Percentiles rank a stretch among this genome's conserved stretches.
Conservation (phyloP, 2,888 invertebrate species). For the Dendrolimus pini region DNA sequence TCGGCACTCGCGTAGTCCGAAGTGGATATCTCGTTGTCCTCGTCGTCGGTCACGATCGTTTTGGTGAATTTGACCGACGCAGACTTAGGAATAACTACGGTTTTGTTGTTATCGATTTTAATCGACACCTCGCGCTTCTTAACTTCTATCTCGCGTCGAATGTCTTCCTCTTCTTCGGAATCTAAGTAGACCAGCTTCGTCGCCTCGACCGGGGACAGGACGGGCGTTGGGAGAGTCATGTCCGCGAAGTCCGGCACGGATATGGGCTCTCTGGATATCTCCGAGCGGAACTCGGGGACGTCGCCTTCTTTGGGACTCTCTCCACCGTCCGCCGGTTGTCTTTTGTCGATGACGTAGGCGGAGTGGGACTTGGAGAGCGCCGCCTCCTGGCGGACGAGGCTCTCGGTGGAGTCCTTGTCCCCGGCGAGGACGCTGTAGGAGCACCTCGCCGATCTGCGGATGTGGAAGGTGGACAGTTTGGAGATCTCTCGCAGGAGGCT, state of each 20-base stretch:
- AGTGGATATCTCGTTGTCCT: conserved; percentile 78
- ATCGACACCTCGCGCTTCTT: conserved; percentile 10
- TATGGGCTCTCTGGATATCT: conserved; percentile 80
- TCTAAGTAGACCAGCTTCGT: conserved; percentile 82
- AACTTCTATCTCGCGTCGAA: conserved; percentile 28
- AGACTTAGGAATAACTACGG: conserved; percentile 73
- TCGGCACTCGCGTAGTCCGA: conserved; percentile 88
- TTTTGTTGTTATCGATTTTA: conserved; percentile 39
- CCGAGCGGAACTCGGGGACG: conserved; percentile 36
- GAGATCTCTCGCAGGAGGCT: conserved; percentile 81
- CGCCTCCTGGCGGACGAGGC: conserved; percentile 60
- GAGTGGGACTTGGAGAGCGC: conserved; percentile 75
- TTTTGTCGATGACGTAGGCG: conserved; percentile 72
- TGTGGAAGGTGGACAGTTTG: conserved; percentile 82
- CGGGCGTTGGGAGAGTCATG: conserved; percentile 79
- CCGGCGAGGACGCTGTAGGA: conserved; percentile 81
- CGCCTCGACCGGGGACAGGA: conserved; percentile 81
- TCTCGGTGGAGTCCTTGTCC: conserved; percentile 81
- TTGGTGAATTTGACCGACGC: conserved; percentile 78
- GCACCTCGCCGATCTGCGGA: conserved; percentile 81
- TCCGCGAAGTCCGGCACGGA: conserved; percentile 86
- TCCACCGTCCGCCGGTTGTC: conserved; percentile 38
- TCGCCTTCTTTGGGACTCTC: conserved; percentile 41
- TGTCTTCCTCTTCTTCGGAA: conserved; percentile 79
- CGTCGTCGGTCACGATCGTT: conserved; percentile 70